Percentiles rank a stretch among this genome's conserved stretches.
phyloP scores from a whole-genome alignment of 1,140 invertebrate genomes.

The Berghia stephanieae region DNA sequence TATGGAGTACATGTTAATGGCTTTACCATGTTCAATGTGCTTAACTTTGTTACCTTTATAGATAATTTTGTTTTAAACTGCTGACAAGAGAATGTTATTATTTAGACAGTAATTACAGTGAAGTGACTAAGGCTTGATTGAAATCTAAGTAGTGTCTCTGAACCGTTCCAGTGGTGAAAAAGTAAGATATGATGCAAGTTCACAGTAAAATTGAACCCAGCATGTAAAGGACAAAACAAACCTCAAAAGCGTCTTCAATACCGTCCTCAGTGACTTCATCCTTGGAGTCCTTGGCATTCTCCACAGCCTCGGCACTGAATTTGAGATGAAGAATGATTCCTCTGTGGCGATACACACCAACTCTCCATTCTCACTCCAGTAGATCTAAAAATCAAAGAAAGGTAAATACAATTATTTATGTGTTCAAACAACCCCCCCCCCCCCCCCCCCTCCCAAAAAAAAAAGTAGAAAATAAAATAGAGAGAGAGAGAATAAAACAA shows the following conservation, averaged over 20 bases:
- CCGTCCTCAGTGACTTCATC: slow-evolving; percentile 88
- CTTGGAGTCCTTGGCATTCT: slow-evolving; percentile 78
- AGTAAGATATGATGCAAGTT: too few relatives aligned
- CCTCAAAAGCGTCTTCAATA: slow-evolving; percentile 96
- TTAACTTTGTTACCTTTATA: too few relatives aligned
- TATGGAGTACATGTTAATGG: background rate
- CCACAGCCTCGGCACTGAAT: slow-evolving; percentile 81
- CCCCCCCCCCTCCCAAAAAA: too few relatives aligned
- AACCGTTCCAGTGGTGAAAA: too few relatives aligned
- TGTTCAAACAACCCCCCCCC: background rate
- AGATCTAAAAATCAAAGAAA: slow-evolving; percentile 71
- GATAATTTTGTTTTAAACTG: too few relatives aligned
- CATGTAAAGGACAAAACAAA: too few relatives aligned
- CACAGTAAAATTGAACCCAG: too few relatives aligned
- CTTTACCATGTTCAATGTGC: too few relatives aligned
- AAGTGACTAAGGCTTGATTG: too few relatives aligned
- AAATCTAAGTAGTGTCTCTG: too few relatives aligned
- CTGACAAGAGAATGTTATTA: too few relatives aligned
- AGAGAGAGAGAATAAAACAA: background rate
- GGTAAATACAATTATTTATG: background rate
- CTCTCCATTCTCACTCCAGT: slow-evolving; percentile 96
- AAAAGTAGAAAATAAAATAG: background rate
- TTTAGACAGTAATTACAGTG: too few relatives aligned
- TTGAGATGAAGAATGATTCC: slow-evolving; percentile 95
- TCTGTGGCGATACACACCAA: slow-evolving; percentile 94